A percentile compares a stretch with the other conserved stretches of the same genome.
Conservation (phyloP, 2,113 vertebrate genomes). For the Urocitellus parryii region DNA sequence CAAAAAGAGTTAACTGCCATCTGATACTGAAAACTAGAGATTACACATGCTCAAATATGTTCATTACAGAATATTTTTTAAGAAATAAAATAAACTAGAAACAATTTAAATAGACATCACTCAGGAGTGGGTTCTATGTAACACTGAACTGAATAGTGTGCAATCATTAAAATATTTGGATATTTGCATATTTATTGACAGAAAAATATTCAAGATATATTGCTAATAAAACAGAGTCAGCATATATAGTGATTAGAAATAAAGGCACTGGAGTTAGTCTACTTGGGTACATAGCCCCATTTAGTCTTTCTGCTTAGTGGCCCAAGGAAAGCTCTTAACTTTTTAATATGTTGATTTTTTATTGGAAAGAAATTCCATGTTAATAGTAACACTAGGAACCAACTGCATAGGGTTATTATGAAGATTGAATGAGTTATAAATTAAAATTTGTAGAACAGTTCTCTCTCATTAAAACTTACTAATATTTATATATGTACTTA, state of each 20-base stretch:
- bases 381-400: not conserved
- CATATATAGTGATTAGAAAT: not conserved
- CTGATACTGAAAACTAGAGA: not conserved
- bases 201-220: not conserved
- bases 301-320: not conserved
- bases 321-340: not conserved
- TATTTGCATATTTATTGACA: not conserved
- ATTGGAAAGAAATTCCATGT: not conserved
- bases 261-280: not conserved
- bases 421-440: not conserved
- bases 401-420: not conserved
- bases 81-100: slow-evolving; percentile 32
- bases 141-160: not conserved
- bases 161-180: not conserved
- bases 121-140: not conserved
- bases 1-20: not conserved
- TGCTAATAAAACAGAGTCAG: not conserved
- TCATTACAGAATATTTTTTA: not conserved
- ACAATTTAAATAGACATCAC: not conserved
- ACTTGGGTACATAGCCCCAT: not conserved
- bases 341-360: not conserved
- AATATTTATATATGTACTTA: not conserved
- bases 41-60: not conserved
- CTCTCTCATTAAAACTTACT: not conserved
- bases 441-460: slow-evolving; percentile 17